Percentiles rank a stretch among this genome's conserved stretches.
These are phyloP conservation scores for Alectoris magna DNA, from an alignment of 2,797 vertebrate species.

Conservation along the genomic window DNA sequence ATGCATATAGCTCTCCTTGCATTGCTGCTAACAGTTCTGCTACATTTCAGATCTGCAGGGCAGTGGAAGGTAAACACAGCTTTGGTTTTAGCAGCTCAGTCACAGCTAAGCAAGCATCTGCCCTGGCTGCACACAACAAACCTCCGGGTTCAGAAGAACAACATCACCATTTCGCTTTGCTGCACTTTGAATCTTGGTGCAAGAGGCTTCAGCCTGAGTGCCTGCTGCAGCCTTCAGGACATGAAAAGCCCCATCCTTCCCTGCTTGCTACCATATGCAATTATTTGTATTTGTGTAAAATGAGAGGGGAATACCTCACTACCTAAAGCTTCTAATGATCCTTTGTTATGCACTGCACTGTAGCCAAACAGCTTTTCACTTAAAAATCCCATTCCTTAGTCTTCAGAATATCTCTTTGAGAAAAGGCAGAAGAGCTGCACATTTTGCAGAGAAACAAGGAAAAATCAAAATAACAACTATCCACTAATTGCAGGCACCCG, in stretches of 20 bases:
- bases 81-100: slow-evolving; percentile 73
- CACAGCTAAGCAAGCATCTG: slow-evolving; percentile 62
- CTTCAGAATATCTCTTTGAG: not conserved
- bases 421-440: not conserved
- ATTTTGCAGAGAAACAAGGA: not conserved
- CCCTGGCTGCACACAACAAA: slow-evolving; percentile 65
- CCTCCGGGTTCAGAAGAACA: slow-evolving; percentile 48
- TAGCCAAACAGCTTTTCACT: not conserved
- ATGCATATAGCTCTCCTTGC: not conserved
- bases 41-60: slow-evolving; percentile 34
- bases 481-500: not conserved
- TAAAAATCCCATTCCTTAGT: not conserved
- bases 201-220: slow-evolving; percentile 35
- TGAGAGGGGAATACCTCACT: not conserved
- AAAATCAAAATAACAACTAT: not conserved
- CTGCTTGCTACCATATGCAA: not conserved
- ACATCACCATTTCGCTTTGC: slow-evolving; percentile 57
- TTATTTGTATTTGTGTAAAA: not conserved
- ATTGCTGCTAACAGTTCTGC: slow-evolving; percentile 7
- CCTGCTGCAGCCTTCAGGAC: slow-evolving; percentile 50
- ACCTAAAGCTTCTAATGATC: not conserved
- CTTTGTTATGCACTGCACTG: not conserved
- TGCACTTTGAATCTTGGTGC: slow-evolving; percentile 58
- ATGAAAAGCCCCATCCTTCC: slow-evolving; percentile 11
- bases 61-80: slow-evolving; percentile 63